Base-by-base conservation (phyloP, 2,797 vertebrate species). In the Parambassis ranga region DNA sequence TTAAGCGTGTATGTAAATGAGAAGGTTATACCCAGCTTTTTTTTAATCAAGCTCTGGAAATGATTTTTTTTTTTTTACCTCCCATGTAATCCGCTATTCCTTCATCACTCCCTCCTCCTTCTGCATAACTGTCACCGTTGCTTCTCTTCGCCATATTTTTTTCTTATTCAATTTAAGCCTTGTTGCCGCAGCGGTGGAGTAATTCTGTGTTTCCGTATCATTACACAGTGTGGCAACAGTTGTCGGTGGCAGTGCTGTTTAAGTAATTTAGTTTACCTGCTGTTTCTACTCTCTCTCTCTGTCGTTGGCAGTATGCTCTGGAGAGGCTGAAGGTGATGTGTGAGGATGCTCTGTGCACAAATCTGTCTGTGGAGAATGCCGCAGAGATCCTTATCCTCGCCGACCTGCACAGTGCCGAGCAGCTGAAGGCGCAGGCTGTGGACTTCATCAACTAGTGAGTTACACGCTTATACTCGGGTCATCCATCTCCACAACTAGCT, bases 401-500 rank as follows among this genome's bases (percentile, higher is more conserved):
- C 7, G 95, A 96, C 89, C 93, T 96, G 65, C 96, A 96, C 86
- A 96, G 94, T 0, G 93, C 95, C 0, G 94, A 95, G 81, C 96
- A 96, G 65, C 91, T 97, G 71, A 96, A 94, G 86, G 96, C 93
- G 6, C 96, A 95, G 85, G 94, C 94, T 0, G 94, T 96, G 66
- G 95, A 97, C 91, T 98, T 97, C 90, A 96, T 98, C 86, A 97
- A 95, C 92, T 94, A 95, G 95, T 95, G 88, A 96, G 93, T 92
- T 65, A 19, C 28, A 14, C 10, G 4, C 13, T 93, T 16, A 88
- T 93, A 2, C 42, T 68, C 92, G 93, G 1, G 89, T 92, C 7
- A 11, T 58, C 42, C 50, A 36, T 73, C 73, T 74, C 23, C 10
- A 19, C 24, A 48, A 26, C 37, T 44, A 30, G 32, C 15, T 19